Percentiles rank a stretch among this genome's conserved stretches.
phyloP scores from a whole-genome alignment of 2,113 vertebrate species.

The Pteruthius melanotis region DNA sequence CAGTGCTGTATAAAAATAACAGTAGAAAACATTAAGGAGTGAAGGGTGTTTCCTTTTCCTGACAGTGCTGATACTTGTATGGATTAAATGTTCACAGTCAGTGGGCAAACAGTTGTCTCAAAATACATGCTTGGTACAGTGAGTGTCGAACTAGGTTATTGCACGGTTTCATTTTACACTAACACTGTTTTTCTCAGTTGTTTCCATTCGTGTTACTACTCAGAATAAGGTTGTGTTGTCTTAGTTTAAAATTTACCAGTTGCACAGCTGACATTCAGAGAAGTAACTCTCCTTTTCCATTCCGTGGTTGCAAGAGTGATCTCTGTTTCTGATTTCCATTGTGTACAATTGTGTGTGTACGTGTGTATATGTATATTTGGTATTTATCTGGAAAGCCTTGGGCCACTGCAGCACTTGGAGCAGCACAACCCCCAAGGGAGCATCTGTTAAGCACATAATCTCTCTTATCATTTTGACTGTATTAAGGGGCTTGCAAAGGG shows the following conservation, averaged over 20 bases:
- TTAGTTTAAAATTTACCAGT: background rate
- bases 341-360: accelerated
- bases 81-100: background rate
- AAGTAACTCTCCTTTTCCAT: background rate
- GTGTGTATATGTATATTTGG: background rate
- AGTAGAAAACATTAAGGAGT: background rate
- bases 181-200: background rate
- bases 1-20: background rate
- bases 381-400: background rate
- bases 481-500: background rate
- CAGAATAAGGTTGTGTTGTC: background rate
- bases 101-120: background rate
- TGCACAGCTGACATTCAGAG: background rate
- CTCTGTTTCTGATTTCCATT: background rate
- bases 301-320: background rate
- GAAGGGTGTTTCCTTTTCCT: background rate
- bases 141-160: background rate
- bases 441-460: background rate
- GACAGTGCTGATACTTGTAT: background rate
- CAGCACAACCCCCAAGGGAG: background rate
- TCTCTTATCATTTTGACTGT: background rate
- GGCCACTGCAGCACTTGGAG: background rate
- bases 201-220: background rate
- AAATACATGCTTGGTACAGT: background rate
- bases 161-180: background rate